A percentile compares a stretch with the other conserved stretches of the same genome.
Evolutionary conservation across 2,888 invertebrate species (phyloP).

Genomic region (Andrena haemorrhoa): DNA sequence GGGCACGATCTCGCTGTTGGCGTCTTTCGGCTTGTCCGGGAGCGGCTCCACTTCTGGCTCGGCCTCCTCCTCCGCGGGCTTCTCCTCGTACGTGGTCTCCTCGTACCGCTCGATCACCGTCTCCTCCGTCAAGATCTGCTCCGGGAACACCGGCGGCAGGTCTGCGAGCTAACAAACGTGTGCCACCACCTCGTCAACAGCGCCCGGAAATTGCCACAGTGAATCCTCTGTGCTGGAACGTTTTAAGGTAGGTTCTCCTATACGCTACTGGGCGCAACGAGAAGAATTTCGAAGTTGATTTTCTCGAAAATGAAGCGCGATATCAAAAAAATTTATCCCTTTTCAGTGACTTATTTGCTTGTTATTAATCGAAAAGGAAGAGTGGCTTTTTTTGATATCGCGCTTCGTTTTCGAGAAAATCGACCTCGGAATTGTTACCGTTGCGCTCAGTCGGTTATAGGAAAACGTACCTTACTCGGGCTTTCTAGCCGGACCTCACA

Average conservation of each 20-base stretch:
- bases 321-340: too few relatives aligned
- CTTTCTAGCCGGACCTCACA: neutral
- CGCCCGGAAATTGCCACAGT: neutral
- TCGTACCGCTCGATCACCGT: slow-evolving; percentile 45
- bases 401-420: too few relatives aligned
- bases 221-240: neutral
- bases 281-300: too few relatives aligned
- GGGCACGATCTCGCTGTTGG: slow-evolving; percentile 79
- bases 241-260: neutral
- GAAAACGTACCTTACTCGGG: neutral
- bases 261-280: too few relatives aligned
- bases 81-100: slow-evolving; percentile 30
- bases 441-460: neutral
- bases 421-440: neutral
- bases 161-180: slow-evolving; percentile 71
- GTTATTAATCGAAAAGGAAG: too few relatives aligned
- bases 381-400: too few relatives aligned
- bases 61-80: slow-evolving; percentile 41
- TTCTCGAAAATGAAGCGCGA: too few relatives aligned
- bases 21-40: slow-evolving; percentile 78
- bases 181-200: neutral
- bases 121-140: slow-evolving; percentile 69
- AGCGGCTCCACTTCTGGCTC: slow-evolving; percentile 66
- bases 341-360: too few relatives aligned
- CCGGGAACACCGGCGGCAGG: slow-evolving; percentile 76